Base-by-base conservation (phyloP, 92 coral and sea anemone genomes). In the Phymanthus crucifer region DNA sequence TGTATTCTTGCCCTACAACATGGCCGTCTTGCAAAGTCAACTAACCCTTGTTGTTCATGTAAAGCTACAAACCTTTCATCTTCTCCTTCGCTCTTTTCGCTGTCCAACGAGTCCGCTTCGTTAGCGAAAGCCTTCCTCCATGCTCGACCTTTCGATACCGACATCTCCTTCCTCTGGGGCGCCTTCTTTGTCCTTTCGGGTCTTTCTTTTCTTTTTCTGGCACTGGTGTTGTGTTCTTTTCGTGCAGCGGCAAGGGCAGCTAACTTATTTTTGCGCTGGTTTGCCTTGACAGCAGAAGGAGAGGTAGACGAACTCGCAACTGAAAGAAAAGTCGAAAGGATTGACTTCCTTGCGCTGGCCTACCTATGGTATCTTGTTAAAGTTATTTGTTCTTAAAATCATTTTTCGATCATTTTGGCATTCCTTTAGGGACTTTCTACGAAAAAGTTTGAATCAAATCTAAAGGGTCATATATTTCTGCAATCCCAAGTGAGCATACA, bases 181-280 rank as follows among this genome's bases (percentile, higher is more conserved):
- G 37, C 76, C 78, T 83, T 86, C 88, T 5, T 83, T 86, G 16
- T 77, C 68, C 24, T 79, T 67, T 66, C 83, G 31, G 58, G 82
- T 40, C 90, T 86, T 46, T 81, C 92, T 64, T 85, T 93, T 78
- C 94, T 84, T 68, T 90, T 95, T 34, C 90, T 84, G 36, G 87
- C 88, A 52, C 94, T 85, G 18, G 90, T 84, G 83, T 69, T 79
- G 12, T 84, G 80, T 29, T 90, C 88, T 69, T 89, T 92, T 29
- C 89, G 92, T 17, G 95, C 87, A 13, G 98, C 97, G 64, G 94
- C 99, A 26, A 95, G 82, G 17, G 93, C 92, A 32, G 99, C 92
- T 32, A 95, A 77, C 27, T 87, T 85, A 43, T 90, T 89, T 73
- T 94, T 90, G 32, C 94, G 93, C 50, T 94, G 84, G 50, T 87